Percentiles rank a stretch among this genome's conserved stretches.
Conservation (phyloP, 2,113 vertebrate genomes). For the Rhodinocichla rosea region DNA sequence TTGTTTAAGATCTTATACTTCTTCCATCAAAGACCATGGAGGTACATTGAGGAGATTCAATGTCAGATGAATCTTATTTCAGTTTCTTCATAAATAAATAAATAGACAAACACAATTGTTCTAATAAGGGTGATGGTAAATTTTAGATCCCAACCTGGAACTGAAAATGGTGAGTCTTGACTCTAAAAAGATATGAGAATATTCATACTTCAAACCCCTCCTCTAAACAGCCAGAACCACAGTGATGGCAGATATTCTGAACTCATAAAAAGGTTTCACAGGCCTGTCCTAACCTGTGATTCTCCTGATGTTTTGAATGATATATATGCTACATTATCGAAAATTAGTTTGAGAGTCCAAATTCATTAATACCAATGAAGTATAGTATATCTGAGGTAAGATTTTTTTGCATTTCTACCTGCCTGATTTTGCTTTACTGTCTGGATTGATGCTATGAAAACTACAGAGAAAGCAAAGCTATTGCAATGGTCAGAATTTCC, state of each 20-base stretch:
- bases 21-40: background rate
- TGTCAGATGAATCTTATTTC: background rate
- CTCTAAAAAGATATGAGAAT: background rate
- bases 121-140: background rate
- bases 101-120: background rate
- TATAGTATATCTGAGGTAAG: background rate
- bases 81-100: background rate
- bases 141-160: background rate
- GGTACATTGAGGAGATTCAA: background rate
- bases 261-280: background rate
- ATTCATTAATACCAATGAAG: background rate
- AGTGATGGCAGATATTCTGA: background rate
- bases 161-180: background rate
- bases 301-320: background rate
- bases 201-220: background rate
- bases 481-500: slow-evolving; percentile 1
- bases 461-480: background rate
- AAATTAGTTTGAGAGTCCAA: background rate
- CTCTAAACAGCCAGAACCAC: background rate
- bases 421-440: background rate
- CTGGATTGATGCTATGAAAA: background rate
- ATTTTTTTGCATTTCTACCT: background rate
- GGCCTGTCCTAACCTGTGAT: background rate
- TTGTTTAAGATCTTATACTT: background rate
- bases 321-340: background rate